Base-by-base conservation (phyloP, 2,888 invertebrate genomes). In the Melanostoma mellinum region DNA sequence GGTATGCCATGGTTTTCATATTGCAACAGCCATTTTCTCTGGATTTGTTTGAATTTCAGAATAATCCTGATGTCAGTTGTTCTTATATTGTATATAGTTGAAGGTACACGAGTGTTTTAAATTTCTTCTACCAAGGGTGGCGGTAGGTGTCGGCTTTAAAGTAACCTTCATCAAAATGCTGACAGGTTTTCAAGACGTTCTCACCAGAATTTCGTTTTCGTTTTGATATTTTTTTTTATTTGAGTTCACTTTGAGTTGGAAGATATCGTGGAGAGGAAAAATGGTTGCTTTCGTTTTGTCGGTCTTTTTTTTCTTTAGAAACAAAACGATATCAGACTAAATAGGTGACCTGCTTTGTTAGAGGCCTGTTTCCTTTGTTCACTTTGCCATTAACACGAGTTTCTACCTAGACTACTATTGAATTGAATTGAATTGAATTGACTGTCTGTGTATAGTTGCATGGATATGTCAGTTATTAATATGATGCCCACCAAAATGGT, bases 141-240 rank as follows among this genome's bases (percentile, higher is more conserved):
- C 20, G 82, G 63, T 73, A 84, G 82, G 82, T 84, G 82, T 84
- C 82, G 78, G 82, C 82, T 79, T 79, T 71, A 75, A 73, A 84
- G 53, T 42, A 87, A 89, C 89, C 89, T 89, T 88, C 88, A 88
- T 90, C 90, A 90, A 89, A 88, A 86, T 87, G 87, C 88, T 88
- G 90, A 90, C 90, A 90, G 90, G 89, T 88, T 89, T 89, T 89
- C 88, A 89, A 89, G 88, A 89, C 88, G 89, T 89, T 90, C 89
- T 88, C 89, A 89, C 88, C 84, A 74, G 71, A 84, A 48, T 61
- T 61, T 10, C 48, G 4, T 6, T 56, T 52, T 40, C 42, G 69
- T 68, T 50, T 52, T 33, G 65, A 76, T 73, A 46, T 58, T 35
- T 48, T 42, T 60, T 38, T 8, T 52, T 35, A 2, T 38, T n/a